Conservation (phyloP, 2,113 vertebrate genomes). For the Heloderma charlesbogerti region DNA sequence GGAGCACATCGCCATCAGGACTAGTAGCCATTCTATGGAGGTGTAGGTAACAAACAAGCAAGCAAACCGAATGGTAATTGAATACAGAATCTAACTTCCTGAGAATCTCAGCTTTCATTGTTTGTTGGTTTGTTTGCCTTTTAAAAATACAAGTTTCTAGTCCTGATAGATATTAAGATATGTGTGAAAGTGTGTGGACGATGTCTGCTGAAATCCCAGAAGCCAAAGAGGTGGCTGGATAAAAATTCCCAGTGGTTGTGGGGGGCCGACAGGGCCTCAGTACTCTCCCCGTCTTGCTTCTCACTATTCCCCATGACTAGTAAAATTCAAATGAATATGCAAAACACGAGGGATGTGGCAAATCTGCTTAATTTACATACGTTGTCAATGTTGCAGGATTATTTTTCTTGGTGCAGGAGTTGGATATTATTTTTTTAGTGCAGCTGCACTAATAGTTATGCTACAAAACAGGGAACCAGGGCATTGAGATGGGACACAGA, state of each 20-base stretch:
- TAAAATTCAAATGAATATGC: not conserved
- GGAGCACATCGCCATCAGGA: no score
- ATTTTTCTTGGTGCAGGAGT: not conserved
- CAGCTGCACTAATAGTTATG: not conserved
- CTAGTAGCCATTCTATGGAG: no score
- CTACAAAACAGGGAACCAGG: not conserved
- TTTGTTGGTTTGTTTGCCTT: no score
- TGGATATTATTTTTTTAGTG: not conserved
- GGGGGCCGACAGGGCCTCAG: no score
- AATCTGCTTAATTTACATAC: not conserved
- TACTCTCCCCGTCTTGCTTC: not conserved
- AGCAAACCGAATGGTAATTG: not conserved
- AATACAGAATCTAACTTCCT: not conserved
- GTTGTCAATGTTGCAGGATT: not conserved
- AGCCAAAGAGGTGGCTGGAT: not conserved
- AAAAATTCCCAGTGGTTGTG: not conserved
- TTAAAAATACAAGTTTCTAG: not conserved
- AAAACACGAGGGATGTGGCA: not conserved
- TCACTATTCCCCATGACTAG: not conserved
- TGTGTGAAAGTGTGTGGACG: not conserved
- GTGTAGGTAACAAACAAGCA: not conserved
- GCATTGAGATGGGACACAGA: not conserved
- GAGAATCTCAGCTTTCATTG: not conserved
- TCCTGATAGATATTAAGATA: not conserved
- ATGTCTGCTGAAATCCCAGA: not conserved